These are phyloP conservation scores for Hippoglossus stenolepis DNA, from an alignment of 2,113 vertebrate genomes.

Conservation along the genomic window DNA sequence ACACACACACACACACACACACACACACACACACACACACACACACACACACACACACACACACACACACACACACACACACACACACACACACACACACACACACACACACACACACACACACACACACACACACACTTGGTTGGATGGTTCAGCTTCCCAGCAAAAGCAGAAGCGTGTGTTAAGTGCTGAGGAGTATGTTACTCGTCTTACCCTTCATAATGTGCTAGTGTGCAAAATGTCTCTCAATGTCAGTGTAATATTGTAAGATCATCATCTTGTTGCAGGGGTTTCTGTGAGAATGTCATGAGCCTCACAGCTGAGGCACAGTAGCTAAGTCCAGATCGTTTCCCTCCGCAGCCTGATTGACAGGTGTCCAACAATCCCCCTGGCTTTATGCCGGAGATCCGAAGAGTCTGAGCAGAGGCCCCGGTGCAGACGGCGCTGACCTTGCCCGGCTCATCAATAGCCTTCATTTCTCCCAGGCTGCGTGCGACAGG, in stretches of 20 bases:
- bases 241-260: constrained; percentile 65
- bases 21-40: not conserved
- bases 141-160: not conserved
- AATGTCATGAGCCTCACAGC: constrained; percentile 71
- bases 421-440: constrained; percentile 52
- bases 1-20: not conserved
- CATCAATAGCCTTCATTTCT: constrained; percentile 74
- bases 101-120: too few relatives aligned
- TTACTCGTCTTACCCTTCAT: constrained; percentile 37
- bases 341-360: constrained; percentile 46
- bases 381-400: constrained; percentile 79
- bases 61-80: too few relatives aligned
- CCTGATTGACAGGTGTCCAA: constrained; percentile 83
- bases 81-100: too few relatives aligned
- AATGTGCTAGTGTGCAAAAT: constrained; percentile 72
- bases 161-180: constrained; percentile 7
- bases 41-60: too few relatives aligned
- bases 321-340: constrained; percentile 67
- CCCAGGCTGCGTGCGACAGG: constrained; percentile 74
- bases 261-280: constrained; percentile 76
- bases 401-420: constrained; percentile 74
- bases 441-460: constrained; percentile 65
- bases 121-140: not conserved
- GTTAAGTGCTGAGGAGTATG: constrained; percentile 16
- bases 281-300: constrained; percentile 73